A percentile compares a stretch with the other conserved stretches of the same genome.
Evolutionary conservation across 2,888 invertebrate genomes (phyloP).

Genomic region (Galerucella calmariensis): DNA sequence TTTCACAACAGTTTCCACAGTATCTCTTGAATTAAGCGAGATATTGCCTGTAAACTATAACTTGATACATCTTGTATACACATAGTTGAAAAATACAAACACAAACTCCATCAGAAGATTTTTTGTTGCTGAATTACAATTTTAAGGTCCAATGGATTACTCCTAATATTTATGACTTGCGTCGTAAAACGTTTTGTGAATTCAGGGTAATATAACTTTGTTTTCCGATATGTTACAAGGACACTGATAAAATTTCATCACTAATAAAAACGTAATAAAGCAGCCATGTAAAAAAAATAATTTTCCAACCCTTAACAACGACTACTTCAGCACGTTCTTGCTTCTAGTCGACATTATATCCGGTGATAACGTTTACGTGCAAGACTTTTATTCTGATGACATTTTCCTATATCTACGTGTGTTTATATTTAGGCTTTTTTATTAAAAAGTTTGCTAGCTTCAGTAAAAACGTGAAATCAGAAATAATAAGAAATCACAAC

Average conservation of each 20-base stretch:
- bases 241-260: neutral
- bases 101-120: too few species aligned
- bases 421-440: conserved; percentile 1
- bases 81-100: too few species aligned
- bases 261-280: conserved; percentile 1
- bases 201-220: neutral
- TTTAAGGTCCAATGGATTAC: neutral
- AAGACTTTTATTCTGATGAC: conserved; percentile 51
- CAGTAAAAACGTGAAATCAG: too few species aligned
- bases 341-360: conserved; percentile 16
- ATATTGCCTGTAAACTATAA: too few species aligned
- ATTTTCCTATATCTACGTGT: conserved; percentile 21
- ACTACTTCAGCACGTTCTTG: neutral
- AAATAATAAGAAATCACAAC: too few species aligned
- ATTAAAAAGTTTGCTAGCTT: neutral
- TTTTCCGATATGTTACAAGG: neutral
- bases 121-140: neutral
- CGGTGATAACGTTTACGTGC: conserved; percentile 50
- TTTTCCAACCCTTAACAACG: neutral
- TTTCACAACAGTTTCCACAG: too few species aligned
- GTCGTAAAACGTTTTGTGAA: neutral
- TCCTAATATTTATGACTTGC: neutral
- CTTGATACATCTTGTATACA: too few species aligned
- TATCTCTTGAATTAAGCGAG: too few species aligned
- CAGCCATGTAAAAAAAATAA: neutral